Evolutionary conservation across 2,113 vertebrate genomes (phyloP).

Genomic region (Paedocypris sp.): DNA sequence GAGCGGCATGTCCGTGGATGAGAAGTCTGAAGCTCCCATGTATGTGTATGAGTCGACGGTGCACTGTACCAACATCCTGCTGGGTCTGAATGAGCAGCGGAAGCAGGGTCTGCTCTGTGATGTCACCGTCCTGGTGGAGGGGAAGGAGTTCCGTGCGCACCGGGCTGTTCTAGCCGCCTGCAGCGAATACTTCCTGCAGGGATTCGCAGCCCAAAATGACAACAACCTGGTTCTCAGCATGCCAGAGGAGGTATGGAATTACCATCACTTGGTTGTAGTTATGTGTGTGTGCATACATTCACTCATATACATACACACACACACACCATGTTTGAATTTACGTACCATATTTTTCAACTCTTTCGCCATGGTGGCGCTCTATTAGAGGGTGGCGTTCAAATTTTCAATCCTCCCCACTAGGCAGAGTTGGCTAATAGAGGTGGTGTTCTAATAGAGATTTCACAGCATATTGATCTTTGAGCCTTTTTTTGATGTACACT

Average conservation of each 20-base stretch:
- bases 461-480: no score
- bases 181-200: constrained; percentile 97
- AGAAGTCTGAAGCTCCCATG: constrained; percentile 98
- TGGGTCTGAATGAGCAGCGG: constrained; percentile 98
- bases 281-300: no score
- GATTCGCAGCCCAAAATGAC: constrained; percentile 83
- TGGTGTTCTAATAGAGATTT: no score
- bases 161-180: constrained; percentile 94
- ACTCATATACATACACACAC: no score
- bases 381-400: no score
- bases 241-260: constrained; percentile 83
- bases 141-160: constrained; percentile 96
- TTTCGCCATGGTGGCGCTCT: no score
- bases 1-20: constrained; percentile 99
- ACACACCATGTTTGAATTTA: no score
- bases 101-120: constrained; percentile 99
- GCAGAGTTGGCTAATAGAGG: no score
- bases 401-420: no score
- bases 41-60: constrained; percentile 99
- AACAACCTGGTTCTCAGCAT: constrained; percentile 91
- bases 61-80: constrained; percentile 98
- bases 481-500: no score
- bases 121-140: constrained; percentile 91
- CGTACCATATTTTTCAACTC: no score
- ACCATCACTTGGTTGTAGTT: no score